Conservation (phyloP, 2,797 vertebrate genomes). For the Eutrigla gurnardus region DNA sequence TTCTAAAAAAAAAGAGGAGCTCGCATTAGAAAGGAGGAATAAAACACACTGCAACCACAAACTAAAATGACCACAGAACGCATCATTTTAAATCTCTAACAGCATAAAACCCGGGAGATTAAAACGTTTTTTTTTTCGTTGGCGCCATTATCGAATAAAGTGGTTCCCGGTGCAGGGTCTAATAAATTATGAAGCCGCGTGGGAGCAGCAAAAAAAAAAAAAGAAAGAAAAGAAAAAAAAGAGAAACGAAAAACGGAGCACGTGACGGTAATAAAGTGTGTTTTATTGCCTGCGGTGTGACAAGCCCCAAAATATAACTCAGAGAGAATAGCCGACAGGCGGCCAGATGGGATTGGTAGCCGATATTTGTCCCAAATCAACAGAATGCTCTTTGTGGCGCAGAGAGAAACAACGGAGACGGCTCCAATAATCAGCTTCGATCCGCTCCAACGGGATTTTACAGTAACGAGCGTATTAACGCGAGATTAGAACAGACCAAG, state of each 20-base stretch:
- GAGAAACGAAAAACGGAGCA: conserved; percentile 76
- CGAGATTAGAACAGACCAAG: conserved; percentile 59
- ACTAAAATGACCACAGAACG: background rate
- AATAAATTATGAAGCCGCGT: conserved; percentile 93
- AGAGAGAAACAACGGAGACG: conserved; percentile 26
- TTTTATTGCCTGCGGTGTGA: conserved; percentile 96
- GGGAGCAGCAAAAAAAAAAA: conserved; percentile 53
- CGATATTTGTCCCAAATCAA: conserved; percentile 76
- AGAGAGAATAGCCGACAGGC: conserved; percentile 82
- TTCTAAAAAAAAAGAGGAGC: background rate
- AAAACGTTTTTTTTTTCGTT: conserved; percentile 45
- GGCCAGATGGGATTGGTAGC: conserved; percentile 74
- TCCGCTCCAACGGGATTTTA: conserved; percentile 49
- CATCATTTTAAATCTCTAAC: conserved; percentile 1
- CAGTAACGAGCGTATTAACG: conserved; percentile 34
- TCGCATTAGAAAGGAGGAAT: fast-evolving
- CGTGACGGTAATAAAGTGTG: conserved; percentile 99
- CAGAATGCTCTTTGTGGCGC: conserved; percentile 68
- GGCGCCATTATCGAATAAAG: conserved; percentile 75
- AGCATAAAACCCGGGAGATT: conserved; percentile 36
- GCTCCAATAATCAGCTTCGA: background rate
- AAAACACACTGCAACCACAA: background rate
- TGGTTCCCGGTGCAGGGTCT: conserved; percentile 83
- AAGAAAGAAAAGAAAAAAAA: conserved; percentile 73
- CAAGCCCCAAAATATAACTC: conserved; percentile 98